Conservation (phyloP, 2,113 vertebrate species). For the Sclerurus mexicanus region DNA sequence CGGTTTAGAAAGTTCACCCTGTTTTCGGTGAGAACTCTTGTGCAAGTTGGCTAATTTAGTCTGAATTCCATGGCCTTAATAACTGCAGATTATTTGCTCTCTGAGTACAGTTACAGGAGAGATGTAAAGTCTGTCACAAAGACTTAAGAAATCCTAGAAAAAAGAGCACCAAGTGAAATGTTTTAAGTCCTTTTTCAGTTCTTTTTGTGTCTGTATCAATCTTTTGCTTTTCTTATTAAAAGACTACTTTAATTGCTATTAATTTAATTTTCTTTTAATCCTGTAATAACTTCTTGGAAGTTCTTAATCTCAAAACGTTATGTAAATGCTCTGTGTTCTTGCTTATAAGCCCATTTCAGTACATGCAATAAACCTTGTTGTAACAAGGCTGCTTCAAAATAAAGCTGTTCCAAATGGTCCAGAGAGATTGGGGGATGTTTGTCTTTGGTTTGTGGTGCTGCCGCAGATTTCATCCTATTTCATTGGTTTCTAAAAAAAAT, state of each 20-base stretch:
- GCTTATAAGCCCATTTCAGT: background rate
- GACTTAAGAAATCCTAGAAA: background rate
- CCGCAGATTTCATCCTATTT: background rate
- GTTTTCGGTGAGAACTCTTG: background rate
- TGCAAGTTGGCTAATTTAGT: background rate
- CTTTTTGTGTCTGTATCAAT: background rate
- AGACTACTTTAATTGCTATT: constrained; percentile 2
- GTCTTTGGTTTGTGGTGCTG: background rate
- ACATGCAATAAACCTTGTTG: background rate
- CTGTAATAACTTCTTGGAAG: constrained; percentile 15
- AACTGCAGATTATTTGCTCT: background rate
- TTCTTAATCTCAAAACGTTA: background rate
- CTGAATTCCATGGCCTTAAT: background rate
- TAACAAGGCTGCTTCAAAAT: background rate
- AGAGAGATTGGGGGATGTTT: background rate
- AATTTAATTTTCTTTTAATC: constrained; percentile 25
- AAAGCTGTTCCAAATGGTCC: background rate
- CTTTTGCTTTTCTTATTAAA: background rate
- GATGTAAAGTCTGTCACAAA: background rate
- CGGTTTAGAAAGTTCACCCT: background rate
- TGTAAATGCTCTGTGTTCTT: background rate
- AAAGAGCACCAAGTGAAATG: background rate
- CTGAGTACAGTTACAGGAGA: background rate
- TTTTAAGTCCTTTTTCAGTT: background rate
- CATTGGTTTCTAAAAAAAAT: background rate